phyloP scores from a whole-genome alignment of 2,888 invertebrate genomes.

The Cerastis rubricosa region DNA sequence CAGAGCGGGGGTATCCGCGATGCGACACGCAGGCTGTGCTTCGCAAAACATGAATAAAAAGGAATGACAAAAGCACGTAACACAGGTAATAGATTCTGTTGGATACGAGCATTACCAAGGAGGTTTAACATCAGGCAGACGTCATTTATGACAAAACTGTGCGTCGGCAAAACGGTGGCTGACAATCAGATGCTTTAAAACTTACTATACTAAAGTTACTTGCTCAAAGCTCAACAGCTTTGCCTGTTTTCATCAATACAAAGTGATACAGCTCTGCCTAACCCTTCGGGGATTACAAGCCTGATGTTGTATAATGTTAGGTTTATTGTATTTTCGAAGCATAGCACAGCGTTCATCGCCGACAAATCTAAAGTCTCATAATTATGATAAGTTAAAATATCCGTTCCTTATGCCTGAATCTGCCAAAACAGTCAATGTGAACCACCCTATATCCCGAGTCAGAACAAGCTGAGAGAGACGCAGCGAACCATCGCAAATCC shows the following conservation, averaged over 20 bases:
- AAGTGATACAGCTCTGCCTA: background rate
- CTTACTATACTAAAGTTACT: no score
- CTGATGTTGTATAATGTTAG: background rate
- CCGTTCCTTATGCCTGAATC: background rate
- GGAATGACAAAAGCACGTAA: background rate
- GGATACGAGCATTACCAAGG: no score
- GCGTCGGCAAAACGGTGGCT: no score
- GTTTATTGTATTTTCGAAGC: no score
- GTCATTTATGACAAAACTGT: no score
- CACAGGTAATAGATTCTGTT: background rate
- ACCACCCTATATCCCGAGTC: slow-evolving; percentile 11
- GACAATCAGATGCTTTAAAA: no score
- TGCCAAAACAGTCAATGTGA: slow-evolving; percentile 7
- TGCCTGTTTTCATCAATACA: no score
- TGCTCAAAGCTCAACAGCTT: no score
- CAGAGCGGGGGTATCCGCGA: background rate
- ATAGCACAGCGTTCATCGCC: no score
- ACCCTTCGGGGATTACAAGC: background rate
- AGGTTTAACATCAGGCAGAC: no score
- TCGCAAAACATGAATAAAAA: background rate
- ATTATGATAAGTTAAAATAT: background rate
- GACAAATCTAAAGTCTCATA: no score
- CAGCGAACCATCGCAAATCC: slow-evolving; percentile 50
- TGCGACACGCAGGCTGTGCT: background rate
- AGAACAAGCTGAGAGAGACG: slow-evolving; percentile 36